Conservation (phyloP, 2,888 invertebrate genomes). For the Podotricha telesiphe region DNA sequence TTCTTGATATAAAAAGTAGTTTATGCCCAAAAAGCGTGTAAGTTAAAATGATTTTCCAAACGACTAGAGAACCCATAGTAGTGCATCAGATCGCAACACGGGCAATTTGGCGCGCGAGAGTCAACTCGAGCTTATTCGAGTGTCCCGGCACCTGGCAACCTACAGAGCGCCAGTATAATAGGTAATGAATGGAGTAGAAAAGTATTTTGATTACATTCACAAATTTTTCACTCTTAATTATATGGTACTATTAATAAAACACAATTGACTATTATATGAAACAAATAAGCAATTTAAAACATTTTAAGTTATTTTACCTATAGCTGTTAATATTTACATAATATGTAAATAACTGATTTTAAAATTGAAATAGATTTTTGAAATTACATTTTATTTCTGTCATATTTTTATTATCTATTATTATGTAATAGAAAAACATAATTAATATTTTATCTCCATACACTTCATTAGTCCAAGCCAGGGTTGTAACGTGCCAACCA, state of each 20-base stretch:
- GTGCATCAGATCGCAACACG: conserved; percentile 75
- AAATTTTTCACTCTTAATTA: neutral
- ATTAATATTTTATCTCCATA: conserved; percentile 48
- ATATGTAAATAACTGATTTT: no score
- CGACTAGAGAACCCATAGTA: conserved; percentile 70
- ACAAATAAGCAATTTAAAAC: no score
- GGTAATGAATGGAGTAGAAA: conserved; percentile 26
- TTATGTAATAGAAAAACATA: no score
- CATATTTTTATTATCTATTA: no score
- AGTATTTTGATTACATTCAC: neutral
- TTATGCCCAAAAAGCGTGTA: conserved; percentile 49
- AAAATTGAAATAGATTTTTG: no score
- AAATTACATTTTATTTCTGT: no score
- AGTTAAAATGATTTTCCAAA: conserved; percentile 70
- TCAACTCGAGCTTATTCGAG: conserved; percentile 69
- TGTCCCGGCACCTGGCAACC: conserved; percentile 71
- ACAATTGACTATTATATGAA: no score
- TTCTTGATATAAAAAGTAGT: conserved; percentile 33
- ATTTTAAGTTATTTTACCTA: no score
- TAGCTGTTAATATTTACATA: no score
- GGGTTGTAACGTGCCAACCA: conserved; percentile 70
- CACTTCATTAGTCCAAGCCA: conserved; percentile 48
- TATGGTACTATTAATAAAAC: no score
- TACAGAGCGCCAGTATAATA: conserved; percentile 43
- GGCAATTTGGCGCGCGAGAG: conserved; percentile 76